Evolutionary conservation across 2,113 vertebrate species (phyloP), one percentile per base, ranked within the genome.

Genomic region (Ranitomeya variabilis): DNA sequence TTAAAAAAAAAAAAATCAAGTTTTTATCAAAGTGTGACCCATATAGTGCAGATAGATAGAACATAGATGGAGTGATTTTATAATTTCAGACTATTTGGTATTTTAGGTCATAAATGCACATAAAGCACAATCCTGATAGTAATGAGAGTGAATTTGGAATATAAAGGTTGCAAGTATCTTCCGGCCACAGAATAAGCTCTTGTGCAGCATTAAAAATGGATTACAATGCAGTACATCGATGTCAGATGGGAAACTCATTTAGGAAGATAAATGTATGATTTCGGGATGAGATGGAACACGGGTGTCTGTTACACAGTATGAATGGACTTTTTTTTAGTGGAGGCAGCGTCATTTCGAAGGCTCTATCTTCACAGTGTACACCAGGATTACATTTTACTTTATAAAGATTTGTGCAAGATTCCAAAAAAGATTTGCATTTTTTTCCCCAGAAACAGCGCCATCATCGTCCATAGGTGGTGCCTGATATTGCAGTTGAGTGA

Each of bases 151-250:
- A 59, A 81, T 87, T 26, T 57, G 12, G n/a, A 66, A 79, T 76
- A 45, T 18, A 86, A 86, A 86, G 60, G 85, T 57, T 67, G 64
- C 60, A 16, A 7, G 77, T 71, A 16, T 79, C 86, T 80, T 6
- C 51, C n/a, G 77, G 86, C 76, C 77, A 87, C 45, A 69, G 62
- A 1, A 87, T 31, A 80, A 37, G 37, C 52, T 26, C 76, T 54
- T 31, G 51, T 14, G 77, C 76, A 57, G 59, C 67, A 77, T 80
- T 87, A 80, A 67, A 79, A 80, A 80, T 80, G 60, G 62, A 67
- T 87, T 80, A 69, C 52, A n/a, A 52, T 80, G 86, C 76, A 71
- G 77, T 80, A 71, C 37, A 71, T 80, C n/a, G 86, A 77, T 31
- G 51, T 80, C 77, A 87, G 45, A 45, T 18, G 59, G 23, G 26